Base-by-base conservation (phyloP, 2,113 vertebrate species). In the Pseudolaguvia tuberculata region DNA sequence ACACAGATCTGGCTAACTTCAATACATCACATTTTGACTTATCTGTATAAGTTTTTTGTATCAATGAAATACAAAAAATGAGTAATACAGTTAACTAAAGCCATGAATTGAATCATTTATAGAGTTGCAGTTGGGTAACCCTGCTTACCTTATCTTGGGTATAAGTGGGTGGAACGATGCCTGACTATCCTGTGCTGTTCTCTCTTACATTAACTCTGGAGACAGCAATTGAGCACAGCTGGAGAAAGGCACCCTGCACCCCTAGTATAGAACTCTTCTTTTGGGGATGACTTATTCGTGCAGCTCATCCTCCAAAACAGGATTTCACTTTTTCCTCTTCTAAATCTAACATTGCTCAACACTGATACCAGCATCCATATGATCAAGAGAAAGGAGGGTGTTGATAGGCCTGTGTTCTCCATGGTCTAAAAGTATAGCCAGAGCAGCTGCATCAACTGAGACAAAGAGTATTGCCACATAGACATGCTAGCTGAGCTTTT, bases 401-500 rank as follows among this genome's bases (percentile, higher is more conserved):
- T 63, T 88, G 87, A 89, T 86, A 77, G 83, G 83, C 85, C 85
- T 86, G 76, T 73, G 63, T 87, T 89, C 82, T 84, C 85, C 87
- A 86, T 84, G 83, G 84, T 80, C 79, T 82, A 74, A 80, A 83
- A 82, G 78, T 81, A 78, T 84, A 77, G 82, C 83, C 85, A 80
- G 83, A 85, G 79, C 72, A 57, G 72, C 78, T 75, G 72, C 78
- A 79, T 70, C 39, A n/a, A 75, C 56, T 42, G 53, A 74, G 29
- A 79, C 58, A 70, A 76, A 70, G 56, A 76, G 66, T 31, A 70
- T 70, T 68, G n/a, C 53, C 66, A 53, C 56, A 76, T 31, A 69
- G 75, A 50, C 45, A 23, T 45, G n/a, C 66, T 66, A 76, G 55
- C 66, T 70, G 66, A 61, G 66, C 56, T 61, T 76, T 70, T 70